Base-by-base conservation (phyloP, 2,888 invertebrate species). In the Philhelius pedissequus region DNA sequence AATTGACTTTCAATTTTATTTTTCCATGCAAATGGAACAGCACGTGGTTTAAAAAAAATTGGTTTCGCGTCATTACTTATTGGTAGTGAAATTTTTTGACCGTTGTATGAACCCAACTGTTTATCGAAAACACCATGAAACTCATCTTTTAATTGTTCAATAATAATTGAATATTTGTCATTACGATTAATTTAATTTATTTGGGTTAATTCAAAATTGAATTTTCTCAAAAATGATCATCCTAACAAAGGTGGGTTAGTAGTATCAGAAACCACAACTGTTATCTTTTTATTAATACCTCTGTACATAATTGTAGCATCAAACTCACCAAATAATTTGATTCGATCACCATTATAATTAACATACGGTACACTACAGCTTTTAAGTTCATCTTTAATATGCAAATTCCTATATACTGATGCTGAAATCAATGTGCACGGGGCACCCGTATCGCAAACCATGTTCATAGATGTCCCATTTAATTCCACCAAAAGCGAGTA, bases 161-260 rank as follows among this genome's bases (percentile, higher is more conserved):
- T 52, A 15, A 68, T 66, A 18, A 18, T 22, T 27, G 6, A 18
- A 50, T 25, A 3, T 8, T 52, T n/a, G 27, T 35, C 18, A 13
- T 11, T 2, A 1, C 18, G 8, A 18, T 38, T 50, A 48, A 69
- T 69, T 38, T 11, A 43, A 43, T 54, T 54, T 13, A 54, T 20
- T 54, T 69, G 68, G 2, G 27, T 27, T 40, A 54, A 18, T 22
- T 69, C 68, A 54, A 69, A 69, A 54, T 69, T 69, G 11, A 69
- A 69, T 40, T 38, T 27, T 38, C 52, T 50, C 35, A 18, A 38
- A 68, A 68, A 38, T 68, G 52, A 52, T 0, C 68, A 25, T 52
- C 68, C 68, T 54, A 69, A 56, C 69, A 69, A 56, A 27, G 69
- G 43, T 43, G 50, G 62, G 45, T 62, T 62, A 32, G 20, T 22